Evolutionary conservation across 2,797 vertebrate species (phyloP).

Genomic region (Apodemus agrarius): DNA sequence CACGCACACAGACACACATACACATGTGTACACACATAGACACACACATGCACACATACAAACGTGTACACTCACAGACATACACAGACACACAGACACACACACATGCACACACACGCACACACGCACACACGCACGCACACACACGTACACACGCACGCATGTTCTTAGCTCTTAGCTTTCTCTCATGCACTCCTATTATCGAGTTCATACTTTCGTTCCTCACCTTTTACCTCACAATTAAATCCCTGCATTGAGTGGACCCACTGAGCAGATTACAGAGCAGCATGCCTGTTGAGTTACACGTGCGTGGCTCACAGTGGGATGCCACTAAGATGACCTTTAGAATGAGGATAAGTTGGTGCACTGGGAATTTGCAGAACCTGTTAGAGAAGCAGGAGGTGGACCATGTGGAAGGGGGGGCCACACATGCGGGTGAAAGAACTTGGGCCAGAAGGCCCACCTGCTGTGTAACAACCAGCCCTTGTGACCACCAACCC

Average conservation of each 20-base stretch:
- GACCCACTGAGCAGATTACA: neutral
- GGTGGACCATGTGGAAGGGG: no score
- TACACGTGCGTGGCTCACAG: neutral
- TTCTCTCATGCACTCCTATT: neutral
- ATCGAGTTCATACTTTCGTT: neutral
- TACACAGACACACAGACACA: no score
- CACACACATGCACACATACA: no score
- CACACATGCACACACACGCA: no score
- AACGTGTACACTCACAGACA: no score
- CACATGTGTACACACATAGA: no score
- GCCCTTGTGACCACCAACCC: neutral
- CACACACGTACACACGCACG: no score
- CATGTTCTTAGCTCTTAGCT: neutral
- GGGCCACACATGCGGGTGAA: neutral
- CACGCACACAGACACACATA: no score
- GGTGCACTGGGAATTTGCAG: neutral
- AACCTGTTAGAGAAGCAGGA: neutral
- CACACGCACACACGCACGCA: no score
- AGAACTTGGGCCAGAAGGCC: neutral
- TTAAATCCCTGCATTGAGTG: neutral
- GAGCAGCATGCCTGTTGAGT: no score
- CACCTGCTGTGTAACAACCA: neutral
- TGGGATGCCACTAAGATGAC: neutral
- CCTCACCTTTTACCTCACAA: neutral
- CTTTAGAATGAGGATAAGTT: no score